Evolutionary conservation across 2,797 vertebrate species (phyloP).

Genomic region (Sebastes melanostomus): DNA sequence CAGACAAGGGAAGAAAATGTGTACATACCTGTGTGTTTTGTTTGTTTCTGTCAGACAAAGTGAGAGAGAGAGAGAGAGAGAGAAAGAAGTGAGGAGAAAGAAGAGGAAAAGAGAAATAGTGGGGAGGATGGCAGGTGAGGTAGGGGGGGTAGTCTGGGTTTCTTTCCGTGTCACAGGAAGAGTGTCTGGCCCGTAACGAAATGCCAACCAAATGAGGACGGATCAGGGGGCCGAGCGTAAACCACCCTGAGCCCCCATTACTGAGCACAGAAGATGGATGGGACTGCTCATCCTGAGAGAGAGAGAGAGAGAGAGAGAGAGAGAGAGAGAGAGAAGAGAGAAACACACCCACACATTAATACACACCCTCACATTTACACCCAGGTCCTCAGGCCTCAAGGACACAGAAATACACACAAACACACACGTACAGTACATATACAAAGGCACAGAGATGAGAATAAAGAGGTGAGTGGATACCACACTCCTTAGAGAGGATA

Average conservation of each 20-base stretch:
- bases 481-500: constrained; percentile 2
- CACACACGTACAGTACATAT: constrained; percentile 8
- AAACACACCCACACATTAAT: constrained; percentile 33
- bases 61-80: not conserved
- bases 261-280: constrained; percentile 79
- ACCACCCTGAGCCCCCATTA: constrained; percentile 81
- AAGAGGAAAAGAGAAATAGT: constrained; percentile 29
- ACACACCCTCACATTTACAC: constrained; percentile 41
- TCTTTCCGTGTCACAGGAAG: constrained; percentile 63
- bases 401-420: constrained; percentile 39
- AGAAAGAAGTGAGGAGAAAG: not conserved
- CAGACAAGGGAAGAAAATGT: constrained; percentile 44
- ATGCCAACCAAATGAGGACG: constrained; percentile 86
- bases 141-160: constrained; percentile 35
- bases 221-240: constrained; percentile 77
- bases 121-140: constrained; percentile 34
- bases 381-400: constrained; percentile 46
- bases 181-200: constrained; percentile 76
- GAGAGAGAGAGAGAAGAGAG: constrained; percentile 9
- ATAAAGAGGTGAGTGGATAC: constrained; percentile 23
- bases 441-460: not conserved
- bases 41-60: constrained; percentile 40
- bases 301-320: not conserved
- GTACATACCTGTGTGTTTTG: not conserved
- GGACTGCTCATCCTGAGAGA: constrained; percentile 65